These are phyloP conservation scores for Rhynchophorus ferrugineus DNA, from an alignment of 1,140 invertebrate genomes.

Conservation along the genomic window DNA sequence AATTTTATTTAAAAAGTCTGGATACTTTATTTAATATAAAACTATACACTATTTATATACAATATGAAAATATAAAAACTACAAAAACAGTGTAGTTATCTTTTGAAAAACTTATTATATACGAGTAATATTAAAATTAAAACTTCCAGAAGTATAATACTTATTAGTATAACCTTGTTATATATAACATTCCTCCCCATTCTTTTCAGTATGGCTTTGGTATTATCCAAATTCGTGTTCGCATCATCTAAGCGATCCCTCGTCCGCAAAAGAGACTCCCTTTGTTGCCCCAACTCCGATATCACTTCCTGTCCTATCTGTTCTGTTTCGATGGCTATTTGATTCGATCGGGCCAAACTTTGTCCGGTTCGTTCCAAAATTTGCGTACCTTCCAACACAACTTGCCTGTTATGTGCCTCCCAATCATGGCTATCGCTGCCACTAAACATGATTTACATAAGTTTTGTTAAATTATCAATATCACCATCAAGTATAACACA, in stretches of 20 bases:
- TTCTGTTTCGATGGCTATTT: conserved; percentile 70
- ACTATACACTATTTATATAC: neutral
- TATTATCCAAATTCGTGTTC: conserved; percentile 41
- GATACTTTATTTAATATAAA: neutral
- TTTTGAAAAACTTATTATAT: conserved; percentile 21
- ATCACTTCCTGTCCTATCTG: conserved; percentile 68
- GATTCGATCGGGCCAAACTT: conserved; percentile 61
- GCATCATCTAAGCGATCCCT: conserved; percentile 43
- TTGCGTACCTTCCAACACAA: conserved; percentile 50
- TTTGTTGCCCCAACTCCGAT: conserved; percentile 42
- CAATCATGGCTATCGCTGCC: conserved; percentile 35
- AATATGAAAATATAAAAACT: conserved; percentile 1
- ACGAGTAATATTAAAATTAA: neutral
- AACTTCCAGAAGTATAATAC: conserved; percentile 6
- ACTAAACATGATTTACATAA: conserved; percentile 17
- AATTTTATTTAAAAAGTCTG: neutral
- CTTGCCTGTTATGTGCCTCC: conserved; percentile 46
- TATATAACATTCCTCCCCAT: conserved; percentile 44
- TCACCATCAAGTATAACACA: no score
- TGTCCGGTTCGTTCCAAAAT: conserved; percentile 56
- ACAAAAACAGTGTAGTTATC: neutral
- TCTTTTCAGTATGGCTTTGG: conserved; percentile 38
- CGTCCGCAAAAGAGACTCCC: conserved; percentile 43
- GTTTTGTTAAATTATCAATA: no score
- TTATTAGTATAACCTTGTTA: conserved; percentile 42